phyloP scores from a whole-genome alignment of 2,888 invertebrate genomes.

The Parascotia fuliginaria region DNA sequence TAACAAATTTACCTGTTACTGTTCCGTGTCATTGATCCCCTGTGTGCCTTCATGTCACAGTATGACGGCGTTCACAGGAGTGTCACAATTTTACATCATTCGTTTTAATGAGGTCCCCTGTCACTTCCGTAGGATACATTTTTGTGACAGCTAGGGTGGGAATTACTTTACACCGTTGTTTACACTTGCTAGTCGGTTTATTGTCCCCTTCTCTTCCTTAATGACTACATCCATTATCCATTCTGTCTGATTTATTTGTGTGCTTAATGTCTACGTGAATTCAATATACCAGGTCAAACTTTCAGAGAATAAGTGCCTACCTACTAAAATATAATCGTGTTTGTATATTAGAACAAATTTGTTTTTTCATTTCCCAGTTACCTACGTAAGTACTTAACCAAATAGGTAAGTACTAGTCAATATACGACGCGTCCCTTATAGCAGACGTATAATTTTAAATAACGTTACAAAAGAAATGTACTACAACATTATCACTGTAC shows the following conservation, averaged over 20 bases:
- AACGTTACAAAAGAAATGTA: too few relatives aligned
- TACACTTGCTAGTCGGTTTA: conserved; percentile 34
- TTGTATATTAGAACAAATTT: too few relatives aligned
- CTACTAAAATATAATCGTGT: too few relatives aligned
- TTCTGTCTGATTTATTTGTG: not conserved
- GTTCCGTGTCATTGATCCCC: conserved; percentile 53
- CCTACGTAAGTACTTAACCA: too few relatives aligned
- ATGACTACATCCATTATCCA: conserved; percentile 18
- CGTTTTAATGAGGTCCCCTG: conserved; percentile 53
- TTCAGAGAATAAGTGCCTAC: too few relatives aligned
- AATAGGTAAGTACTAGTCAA: too few relatives aligned
- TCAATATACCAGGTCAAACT: too few relatives aligned
- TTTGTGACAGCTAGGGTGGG: conserved; percentile 43
- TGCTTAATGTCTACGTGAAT: too few relatives aligned
- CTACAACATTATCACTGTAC: too few relatives aligned
- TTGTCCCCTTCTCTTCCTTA: conserved; percentile 6
- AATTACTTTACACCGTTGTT: conserved; percentile 49
- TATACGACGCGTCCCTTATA: too few relatives aligned
- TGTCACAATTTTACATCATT: conserved; percentile 56
- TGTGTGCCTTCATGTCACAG: conserved; percentile 49
- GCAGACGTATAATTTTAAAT: too few relatives aligned
- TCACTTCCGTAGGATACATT: conserved; percentile 51
- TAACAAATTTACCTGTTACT: conserved; percentile 59
- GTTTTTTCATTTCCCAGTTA: too few relatives aligned
- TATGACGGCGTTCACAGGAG: conserved; percentile 53